phyloP scores from a whole-genome alignment of 2,888 invertebrate genomes.

The Mesorhabditis belari region DNA sequence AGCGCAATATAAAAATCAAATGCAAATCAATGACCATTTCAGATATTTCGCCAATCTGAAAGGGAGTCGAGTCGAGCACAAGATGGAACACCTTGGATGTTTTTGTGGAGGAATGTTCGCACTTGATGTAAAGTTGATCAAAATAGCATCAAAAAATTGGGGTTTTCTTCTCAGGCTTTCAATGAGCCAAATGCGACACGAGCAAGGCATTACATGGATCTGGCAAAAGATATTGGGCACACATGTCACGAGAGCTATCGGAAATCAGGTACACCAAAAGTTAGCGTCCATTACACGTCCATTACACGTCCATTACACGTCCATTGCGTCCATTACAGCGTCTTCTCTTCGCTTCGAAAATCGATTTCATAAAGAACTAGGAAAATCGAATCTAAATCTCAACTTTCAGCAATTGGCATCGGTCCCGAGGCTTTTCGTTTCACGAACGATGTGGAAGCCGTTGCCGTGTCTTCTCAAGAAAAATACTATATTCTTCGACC shows the following conservation, averaged over 20 bases:
- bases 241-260: slow-evolving; percentile 96
- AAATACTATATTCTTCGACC: slow-evolving; percentile 92
- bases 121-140: slow-evolving; percentile 66
- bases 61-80: slow-evolving; percentile 84
- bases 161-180: slow-evolving; percentile 2
- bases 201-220: slow-evolving; percentile 74
- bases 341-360: background rate
- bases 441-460: slow-evolving; percentile 79
- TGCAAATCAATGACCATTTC: slow-evolving; percentile 58
- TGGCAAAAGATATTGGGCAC: slow-evolving; percentile 80
- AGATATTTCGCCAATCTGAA: slow-evolving; percentile 84
- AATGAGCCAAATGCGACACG: slow-evolving; percentile 62
- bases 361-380: background rate
- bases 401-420: slow-evolving; percentile 70
- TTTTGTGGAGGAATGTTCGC: slow-evolving; percentile 89
- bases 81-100: slow-evolving; percentile 94
- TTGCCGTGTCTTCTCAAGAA: slow-evolving; percentile 80
- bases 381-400: background rate
- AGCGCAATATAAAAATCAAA: slow-evolving; percentile 53
- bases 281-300: background rate
- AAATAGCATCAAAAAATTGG: background rate
- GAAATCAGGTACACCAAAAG: slow-evolving; percentile 61
- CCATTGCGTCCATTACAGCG: background rate
- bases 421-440: slow-evolving; percentile 90
- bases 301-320: no score